Evolutionary conservation across 2,888 invertebrate genomes (phyloP).

Genomic region (Peribatodes rhomboidaria): DNA sequence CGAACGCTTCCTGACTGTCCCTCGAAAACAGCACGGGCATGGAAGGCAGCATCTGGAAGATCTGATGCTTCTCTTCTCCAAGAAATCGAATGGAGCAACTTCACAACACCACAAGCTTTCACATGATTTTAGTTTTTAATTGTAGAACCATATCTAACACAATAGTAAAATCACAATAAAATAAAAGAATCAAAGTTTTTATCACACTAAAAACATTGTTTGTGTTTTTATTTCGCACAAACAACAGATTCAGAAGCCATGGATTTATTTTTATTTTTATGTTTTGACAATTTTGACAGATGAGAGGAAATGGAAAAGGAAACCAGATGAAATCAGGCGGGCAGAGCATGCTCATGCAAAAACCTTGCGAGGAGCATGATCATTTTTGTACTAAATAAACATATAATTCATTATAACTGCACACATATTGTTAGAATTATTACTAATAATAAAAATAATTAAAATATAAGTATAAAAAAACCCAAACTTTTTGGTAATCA

Average conservation of each 20-base stretch:
- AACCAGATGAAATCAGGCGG: constrained; percentile 12
- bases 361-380: not conserved
- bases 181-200: constrained; percentile 54
- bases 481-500: not conserved
- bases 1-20: constrained; percentile 83
- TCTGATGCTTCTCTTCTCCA: constrained; percentile 46
- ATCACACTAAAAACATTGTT: constrained; percentile 55
- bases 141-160: constrained; percentile 54
- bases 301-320: constrained; percentile 23
- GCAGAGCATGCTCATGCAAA: not conserved
- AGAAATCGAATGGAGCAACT: constrained; percentile 58
- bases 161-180: constrained; percentile 53
- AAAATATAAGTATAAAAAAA: not conserved
- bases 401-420: too few relatives aligned
- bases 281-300: constrained; percentile 28
- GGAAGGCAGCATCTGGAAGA: constrained; percentile 83
- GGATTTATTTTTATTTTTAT: constrained; percentile 56
- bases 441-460: not conserved
- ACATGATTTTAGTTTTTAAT: constrained; percentile 58
- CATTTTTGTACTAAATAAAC: not conserved
- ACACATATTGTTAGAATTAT: too few relatives aligned
- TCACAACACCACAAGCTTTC: constrained; percentile 59
- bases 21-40: constrained; percentile 82
- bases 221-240: constrained; percentile 65
- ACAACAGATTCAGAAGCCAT: constrained; percentile 65